These are phyloP conservation scores for Luperina testacea DNA, from an alignment of 2,888 invertebrate species.

Conservation along the genomic window DNA sequence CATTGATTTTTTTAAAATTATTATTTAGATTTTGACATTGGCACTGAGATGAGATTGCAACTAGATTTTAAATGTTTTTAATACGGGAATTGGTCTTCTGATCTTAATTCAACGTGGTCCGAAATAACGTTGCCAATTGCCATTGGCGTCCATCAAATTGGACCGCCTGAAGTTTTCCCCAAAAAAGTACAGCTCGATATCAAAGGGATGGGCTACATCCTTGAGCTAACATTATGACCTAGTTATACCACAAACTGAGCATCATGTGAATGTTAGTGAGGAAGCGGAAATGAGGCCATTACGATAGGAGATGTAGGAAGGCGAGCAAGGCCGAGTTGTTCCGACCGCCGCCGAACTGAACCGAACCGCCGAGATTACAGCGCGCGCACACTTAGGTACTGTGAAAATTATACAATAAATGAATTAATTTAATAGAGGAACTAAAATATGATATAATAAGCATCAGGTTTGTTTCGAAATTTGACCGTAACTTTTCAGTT, in stretches of 20 bases:
- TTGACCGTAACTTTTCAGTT: conserved; percentile 60
- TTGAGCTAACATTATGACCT: conserved; percentile 67
- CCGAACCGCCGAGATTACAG: conserved; percentile 51
- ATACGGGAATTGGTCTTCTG: too few species aligned
- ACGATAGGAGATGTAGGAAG: conserved; percentile 77
- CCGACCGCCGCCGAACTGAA: conserved; percentile 65
- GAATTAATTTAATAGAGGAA: conserved; percentile 62
- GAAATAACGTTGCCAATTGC: not conserved
- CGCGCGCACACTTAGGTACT: conserved; percentile 39
- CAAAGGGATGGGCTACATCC: conserved; percentile 61
- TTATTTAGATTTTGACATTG: too few species aligned
- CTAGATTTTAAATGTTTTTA: too few species aligned
- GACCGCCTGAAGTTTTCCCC: not conserved
- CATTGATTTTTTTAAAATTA: too few species aligned
- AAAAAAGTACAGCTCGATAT: not conserved
- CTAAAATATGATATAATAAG: conserved; percentile 63
- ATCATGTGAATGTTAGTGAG: conserved; percentile 68
- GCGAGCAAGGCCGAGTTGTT: conserved; percentile 74
- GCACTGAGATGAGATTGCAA: too few species aligned
- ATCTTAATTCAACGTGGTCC: not conserved
- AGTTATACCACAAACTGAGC: conserved; percentile 66
- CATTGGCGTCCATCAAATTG: not conserved
- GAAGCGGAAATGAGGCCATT: conserved; percentile 80
- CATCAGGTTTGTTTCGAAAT: conserved; percentile 60
- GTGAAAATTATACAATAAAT: conserved; percentile 60